Evolutionary conservation across 2,113 vertebrate species (phyloP), one percentile per base, ranked within the genome.

Genomic region (Equus quagga): DNA sequence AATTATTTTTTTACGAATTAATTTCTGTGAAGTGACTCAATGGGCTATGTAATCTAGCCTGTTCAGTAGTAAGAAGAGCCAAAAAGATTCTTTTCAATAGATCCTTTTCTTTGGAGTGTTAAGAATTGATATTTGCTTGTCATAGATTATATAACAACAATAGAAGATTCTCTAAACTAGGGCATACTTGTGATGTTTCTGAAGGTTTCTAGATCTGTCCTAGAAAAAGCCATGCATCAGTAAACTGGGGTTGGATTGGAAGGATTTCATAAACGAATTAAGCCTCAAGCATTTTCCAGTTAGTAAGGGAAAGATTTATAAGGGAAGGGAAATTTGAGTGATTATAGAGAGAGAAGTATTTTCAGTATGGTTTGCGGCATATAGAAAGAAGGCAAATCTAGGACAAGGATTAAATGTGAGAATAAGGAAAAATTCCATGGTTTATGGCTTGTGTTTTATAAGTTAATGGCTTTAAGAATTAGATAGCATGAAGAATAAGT

Each of bases 211-310:
- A 94, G 18, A 64, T 93, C 70, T 81, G 6, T 81, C 2, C n/a
- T 78, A 31, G 36, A 92, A 81, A 91, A 79, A 72, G 51, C 33
- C 9, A 90, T 26, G 19, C 18, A 12, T 94, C 33, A 65, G 65
- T 91, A 87, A 93, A 70, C 7, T 58, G 8, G 41, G 23, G 6
- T 31, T 91, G 44, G 54, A 51, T 33, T 96, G 28, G 51, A 84
- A 93, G 15, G 26, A 85, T 75, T 85, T 76, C 51, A 81, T 84
- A 90, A 90, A 92, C 18, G n/a, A 78, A 80, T 79, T 70, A 82
- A 91, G 6, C 17, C 11, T 92, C 46, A 13, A 75, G 28, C 4
- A 72, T 92, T 56, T 90, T 72, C 36, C 12, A 51, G 36, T 58
- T 90, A 44, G 24, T 46, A 26, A 51, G 70, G 41, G 28, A 70